Percentiles rank a stretch among this genome's conserved stretches.
phyloP scores from a whole-genome alignment of 2,113 vertebrate genomes.

The Rhegmatorhina hoffmannsi region DNA sequence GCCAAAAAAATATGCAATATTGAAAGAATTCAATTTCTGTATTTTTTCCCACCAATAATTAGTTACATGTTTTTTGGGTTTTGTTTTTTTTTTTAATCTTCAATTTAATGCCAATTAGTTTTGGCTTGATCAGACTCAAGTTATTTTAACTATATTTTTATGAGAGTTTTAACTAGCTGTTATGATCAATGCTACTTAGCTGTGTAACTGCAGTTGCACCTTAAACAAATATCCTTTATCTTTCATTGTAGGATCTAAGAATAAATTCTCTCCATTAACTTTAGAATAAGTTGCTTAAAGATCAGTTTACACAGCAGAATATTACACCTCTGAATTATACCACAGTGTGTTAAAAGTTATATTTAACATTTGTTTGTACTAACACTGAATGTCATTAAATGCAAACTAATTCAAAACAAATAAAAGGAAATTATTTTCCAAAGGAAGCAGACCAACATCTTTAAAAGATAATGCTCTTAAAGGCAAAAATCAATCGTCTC shows the following conservation, averaged over 20 bases:
- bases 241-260: neutral
- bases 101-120: neutral
- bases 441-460: neutral
- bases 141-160: neutral
- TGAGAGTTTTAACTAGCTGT: neutral
- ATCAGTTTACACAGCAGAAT: neutral
- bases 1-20: neutral
- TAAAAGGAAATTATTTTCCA: neutral
- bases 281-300: neutral
- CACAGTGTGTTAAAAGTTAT: neutral
- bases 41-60: neutral
- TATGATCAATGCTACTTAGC: neutral
- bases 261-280: neutral
- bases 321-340: neutral
- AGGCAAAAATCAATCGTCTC: neutral
- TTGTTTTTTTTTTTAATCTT: neutral
- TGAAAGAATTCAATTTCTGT: neutral
- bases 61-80: neutral
- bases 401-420: neutral
- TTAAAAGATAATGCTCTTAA: neutral
- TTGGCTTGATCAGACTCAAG: neutral
- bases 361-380: neutral
- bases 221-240: neutral
- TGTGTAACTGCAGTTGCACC: neutral
- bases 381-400: neutral